Percentiles rank a stretch among this genome's conserved stretches.
phyloP scores from a whole-genome alignment of 2,888 invertebrate species.

The Troides aeacus region DNA sequence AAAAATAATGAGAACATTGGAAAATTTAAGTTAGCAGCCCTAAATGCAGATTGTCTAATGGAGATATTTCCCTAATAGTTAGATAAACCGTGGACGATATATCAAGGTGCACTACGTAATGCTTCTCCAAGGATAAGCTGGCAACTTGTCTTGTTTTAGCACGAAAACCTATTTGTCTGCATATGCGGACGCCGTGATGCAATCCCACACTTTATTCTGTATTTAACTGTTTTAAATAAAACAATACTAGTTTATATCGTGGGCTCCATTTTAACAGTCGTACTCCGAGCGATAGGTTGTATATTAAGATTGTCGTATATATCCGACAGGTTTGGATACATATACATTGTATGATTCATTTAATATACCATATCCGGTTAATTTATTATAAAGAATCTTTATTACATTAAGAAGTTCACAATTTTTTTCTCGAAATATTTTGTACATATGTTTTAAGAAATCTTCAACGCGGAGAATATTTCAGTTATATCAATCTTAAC shows the following conservation, averaged over 20 bases:
- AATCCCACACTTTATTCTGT: slow-evolving; percentile 3
- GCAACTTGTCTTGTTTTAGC: slow-evolving; percentile 27
- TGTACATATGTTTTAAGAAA: no score
- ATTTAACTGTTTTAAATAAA: slow-evolving; percentile 2
- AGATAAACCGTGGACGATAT: slow-evolving; percentile 27
- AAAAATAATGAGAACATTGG: background rate
- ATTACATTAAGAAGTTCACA: no score
- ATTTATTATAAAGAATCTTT: no score
- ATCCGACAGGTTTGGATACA: no score
- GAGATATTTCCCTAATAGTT: slow-evolving; percentile 38
- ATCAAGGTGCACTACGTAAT: slow-evolving; percentile 28
- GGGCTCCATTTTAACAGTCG: background rate
- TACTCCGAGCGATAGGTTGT: no score
- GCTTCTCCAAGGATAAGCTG: slow-evolving; percentile 26
- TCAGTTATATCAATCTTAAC: no score
- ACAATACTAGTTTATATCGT: background rate
- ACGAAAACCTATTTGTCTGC: slow-evolving; percentile 25
- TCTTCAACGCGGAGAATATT: no score
- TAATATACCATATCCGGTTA: no score
- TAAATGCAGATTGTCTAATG: slow-evolving; percentile 33
- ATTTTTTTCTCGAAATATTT: no score
- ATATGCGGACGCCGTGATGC: slow-evolving; percentile 3
- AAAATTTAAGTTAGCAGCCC: slow-evolving; percentile 12
- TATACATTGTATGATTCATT: no score
- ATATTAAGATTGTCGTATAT: no score